Conservation (phyloP, 2,113 vertebrate genomes). For the Aleadryas rufinucha region DNA sequence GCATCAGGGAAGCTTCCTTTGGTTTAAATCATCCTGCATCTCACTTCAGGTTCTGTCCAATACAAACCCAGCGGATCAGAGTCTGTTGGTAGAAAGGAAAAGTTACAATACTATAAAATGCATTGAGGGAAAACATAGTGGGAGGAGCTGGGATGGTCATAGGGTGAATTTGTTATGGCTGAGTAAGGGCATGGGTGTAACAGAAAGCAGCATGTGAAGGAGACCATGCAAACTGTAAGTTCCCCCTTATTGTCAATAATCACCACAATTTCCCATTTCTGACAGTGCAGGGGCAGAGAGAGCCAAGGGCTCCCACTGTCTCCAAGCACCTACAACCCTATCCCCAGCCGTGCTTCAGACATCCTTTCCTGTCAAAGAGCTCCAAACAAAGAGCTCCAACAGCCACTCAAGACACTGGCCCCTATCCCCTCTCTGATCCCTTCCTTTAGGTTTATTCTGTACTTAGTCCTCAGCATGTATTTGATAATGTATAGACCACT, state of each 20-base stretch:
- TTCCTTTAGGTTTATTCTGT: neutral
- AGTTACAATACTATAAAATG: neutral
- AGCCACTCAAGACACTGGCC: fast-evolving
- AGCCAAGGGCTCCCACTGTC: neutral
- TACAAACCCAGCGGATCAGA: neutral
- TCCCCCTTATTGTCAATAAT: neutral
- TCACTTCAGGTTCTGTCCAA: neutral
- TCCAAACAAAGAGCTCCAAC: neutral
- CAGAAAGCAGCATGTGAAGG: neutral
- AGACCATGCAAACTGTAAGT: neutral
- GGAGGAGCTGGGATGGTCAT: neutral
- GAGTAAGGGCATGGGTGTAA: neutral
- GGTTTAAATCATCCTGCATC: neutral
- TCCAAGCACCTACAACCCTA: neutral
- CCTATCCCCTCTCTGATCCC: neutral
- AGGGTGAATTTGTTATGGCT: neutral
- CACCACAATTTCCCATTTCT: neutral
- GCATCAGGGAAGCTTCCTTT: neutral
- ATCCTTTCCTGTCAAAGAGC: neutral
- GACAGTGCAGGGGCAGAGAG: neutral
- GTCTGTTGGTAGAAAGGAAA: neutral
- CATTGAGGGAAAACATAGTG: neutral
- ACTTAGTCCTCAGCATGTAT: neutral
- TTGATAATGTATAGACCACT: neutral
- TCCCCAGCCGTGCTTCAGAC: neutral